Conservation (phyloP, 2,797 vertebrate genomes). For the Acestrorhynchus altus region DNA sequence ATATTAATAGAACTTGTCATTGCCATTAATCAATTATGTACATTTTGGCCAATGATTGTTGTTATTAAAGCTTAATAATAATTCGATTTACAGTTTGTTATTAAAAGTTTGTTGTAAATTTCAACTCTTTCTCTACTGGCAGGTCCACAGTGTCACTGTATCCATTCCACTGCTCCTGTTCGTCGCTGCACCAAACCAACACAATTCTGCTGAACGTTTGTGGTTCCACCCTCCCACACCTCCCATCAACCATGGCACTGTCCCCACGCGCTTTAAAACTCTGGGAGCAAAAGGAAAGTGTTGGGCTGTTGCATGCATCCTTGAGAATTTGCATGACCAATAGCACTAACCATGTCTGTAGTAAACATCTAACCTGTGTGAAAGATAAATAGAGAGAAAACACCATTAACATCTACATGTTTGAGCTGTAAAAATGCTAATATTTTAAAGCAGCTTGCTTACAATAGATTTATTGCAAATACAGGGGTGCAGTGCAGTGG, state of each 20-base stretch:
- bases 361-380: background rate
- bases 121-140: constrained; percentile 50
- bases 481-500: too few relatives aligned
- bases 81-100: too few relatives aligned
- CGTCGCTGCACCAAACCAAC: constrained; percentile 59
- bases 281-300: constrained; percentile 98
- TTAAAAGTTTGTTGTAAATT: too few relatives aligned
- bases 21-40: too few relatives aligned
- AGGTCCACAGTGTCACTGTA: constrained; percentile 67
- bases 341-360: background rate
- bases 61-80: too few relatives aligned
- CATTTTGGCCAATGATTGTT: too few relatives aligned
- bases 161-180: constrained; percentile 15
- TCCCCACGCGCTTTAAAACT: constrained; percentile 96
- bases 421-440: too few relatives aligned
- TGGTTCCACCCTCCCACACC: constrained; percentile 24
- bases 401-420: too few relatives aligned
- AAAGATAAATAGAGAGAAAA: background rate
- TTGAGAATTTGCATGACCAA: constrained; percentile 1
- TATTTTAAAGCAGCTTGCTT: too few relatives aligned
- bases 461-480: too few relatives aligned
- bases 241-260: constrained; percentile 90
- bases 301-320: constrained; percentile 58
- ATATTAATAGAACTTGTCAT: too few relatives aligned
- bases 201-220: constrained; percentile 63